These are phyloP conservation scores for Alligator sinensis DNA, from an alignment of 2,113 vertebrate genomes.

Conservation along the genomic window DNA sequence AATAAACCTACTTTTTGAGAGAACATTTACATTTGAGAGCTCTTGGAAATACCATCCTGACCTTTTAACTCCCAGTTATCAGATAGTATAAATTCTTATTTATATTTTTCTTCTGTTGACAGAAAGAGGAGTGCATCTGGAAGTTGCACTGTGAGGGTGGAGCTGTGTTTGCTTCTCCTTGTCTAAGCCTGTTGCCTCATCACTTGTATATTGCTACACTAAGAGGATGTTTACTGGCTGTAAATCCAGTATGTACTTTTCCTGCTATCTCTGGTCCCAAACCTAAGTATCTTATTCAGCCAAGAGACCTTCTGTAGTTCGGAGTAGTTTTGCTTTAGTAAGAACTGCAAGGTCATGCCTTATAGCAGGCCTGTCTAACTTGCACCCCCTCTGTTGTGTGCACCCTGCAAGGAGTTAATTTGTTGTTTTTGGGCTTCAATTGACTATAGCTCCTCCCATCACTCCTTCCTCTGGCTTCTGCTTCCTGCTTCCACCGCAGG, in stretches of 20 bases:
- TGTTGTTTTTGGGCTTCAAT: no score
- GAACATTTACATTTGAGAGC: not conserved
- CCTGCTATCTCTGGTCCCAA: not conserved
- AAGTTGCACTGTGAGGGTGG: constrained; percentile 85
- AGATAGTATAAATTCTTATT: not conserved
- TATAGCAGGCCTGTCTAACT: not conserved
- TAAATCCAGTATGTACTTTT: constrained; percentile 84
- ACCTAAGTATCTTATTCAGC: not conserved
- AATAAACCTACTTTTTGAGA: constrained; percentile 17
- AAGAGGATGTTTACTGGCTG: constrained; percentile 84
- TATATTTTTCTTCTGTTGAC: constrained; percentile 41
- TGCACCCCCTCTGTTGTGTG: not conserved
- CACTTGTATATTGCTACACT: constrained; percentile 89
- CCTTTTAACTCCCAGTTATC: not conserved
- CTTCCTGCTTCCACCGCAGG: no score
- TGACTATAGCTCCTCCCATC: no score
- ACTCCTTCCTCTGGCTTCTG: no score
- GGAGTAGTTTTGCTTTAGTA: not conserved
- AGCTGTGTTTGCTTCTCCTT: constrained; percentile 92
- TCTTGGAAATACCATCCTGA: constrained; percentile 9
- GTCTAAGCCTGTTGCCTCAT: constrained; percentile 77
- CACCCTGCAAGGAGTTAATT: no score
- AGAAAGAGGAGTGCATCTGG: constrained; percentile 88
- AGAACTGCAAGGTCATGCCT: not conserved
- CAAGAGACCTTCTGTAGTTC: not conserved